Evolutionary conservation across 2,888 invertebrate species (phyloP).

Genomic region (Iselma pallidipennis): DNA sequence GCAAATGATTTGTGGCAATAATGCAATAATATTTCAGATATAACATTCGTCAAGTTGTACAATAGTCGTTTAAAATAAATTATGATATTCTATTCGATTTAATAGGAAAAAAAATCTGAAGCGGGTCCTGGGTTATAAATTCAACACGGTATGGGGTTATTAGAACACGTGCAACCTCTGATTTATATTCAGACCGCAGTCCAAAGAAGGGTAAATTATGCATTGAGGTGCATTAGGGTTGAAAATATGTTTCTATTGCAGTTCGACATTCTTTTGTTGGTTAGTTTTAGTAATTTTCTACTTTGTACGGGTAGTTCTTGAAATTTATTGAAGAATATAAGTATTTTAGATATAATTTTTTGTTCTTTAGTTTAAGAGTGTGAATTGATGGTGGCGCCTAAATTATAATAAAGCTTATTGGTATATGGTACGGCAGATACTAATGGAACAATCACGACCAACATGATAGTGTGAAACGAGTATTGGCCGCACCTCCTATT

Average conservation of each 20-base stretch:
- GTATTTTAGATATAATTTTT: no score
- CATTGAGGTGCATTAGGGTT: background rate
- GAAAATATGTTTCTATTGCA: background rate
- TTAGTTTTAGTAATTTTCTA: background rate
- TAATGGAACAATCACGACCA: background rate
- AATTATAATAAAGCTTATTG: background rate
- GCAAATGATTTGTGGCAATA: background rate
- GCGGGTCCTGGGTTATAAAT: slow-evolving; percentile 6
- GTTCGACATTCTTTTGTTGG: background rate
- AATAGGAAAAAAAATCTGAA: background rate
- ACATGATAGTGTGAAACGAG: background rate
- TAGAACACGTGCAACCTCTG: slow-evolving; percentile 40
- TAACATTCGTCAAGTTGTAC: background rate
- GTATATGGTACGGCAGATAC: background rate
- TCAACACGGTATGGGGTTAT: slow-evolving; percentile 34
- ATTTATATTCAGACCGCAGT: slow-evolving; percentile 24
- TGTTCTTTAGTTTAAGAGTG: background rate
- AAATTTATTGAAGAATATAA: background rate
- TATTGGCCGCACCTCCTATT: slow-evolving; percentile 18
- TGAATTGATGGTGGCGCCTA: background rate
- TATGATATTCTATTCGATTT: background rate
- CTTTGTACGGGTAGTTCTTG: background rate
- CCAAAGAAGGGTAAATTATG: background rate
- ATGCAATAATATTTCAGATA: background rate
- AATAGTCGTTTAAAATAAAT: background rate